Base-by-base conservation (phyloP, 2,888 invertebrate genomes). In the Leucophenga montana region DNA sequence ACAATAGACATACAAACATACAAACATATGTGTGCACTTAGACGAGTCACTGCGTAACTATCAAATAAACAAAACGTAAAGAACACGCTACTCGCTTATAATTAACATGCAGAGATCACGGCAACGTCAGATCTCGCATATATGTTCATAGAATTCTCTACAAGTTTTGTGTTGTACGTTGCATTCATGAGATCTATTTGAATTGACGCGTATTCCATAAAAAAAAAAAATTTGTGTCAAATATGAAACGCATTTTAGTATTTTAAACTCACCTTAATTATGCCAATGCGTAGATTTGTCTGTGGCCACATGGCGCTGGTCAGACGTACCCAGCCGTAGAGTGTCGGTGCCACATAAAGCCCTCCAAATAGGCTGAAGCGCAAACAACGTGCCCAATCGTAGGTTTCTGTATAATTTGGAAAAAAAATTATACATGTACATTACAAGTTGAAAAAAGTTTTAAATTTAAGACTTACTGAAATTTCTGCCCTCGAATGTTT, bases 301-400 rank as follows among this genome's bases (percentile, higher is more conserved):
- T 92, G 92, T 18, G 95, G 95, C 93, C 95, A 95, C 87, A 95
- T 90, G 68, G 90, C 90, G 76, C 92, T 92, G 57, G 94, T 93
- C 65, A 95, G 87, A 78, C 92, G 92, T 68, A 96, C 90, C 95
- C 95, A 95, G 61, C 91, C 91, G 83, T 94, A 95, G 0, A 95
- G 88, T 5, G 94, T 93, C 18, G 95, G 95, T 3, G 95, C 95
- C 44, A 94, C 94, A 87, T 93, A 94, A 69, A 94, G 91, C 4
- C 93, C 92, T 14, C 95, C 95, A 86, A 93, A 95, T 53, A 95
- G 78, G 81, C 94, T 92, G 89, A 93, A 96, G 74, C 95, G 90
- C 66, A 92, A 87, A 75, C 92, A 92, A 85, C 94, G 91, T 85
- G 88, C 90, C 92, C 92, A 93, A 80, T 94, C 93, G 84, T 91